Percentiles rank a stretch among this genome's conserved stretches.
Evolutionary conservation across 2,797 vertebrate species (phyloP).

Genomic region (Crenichthys baileyi): DNA sequence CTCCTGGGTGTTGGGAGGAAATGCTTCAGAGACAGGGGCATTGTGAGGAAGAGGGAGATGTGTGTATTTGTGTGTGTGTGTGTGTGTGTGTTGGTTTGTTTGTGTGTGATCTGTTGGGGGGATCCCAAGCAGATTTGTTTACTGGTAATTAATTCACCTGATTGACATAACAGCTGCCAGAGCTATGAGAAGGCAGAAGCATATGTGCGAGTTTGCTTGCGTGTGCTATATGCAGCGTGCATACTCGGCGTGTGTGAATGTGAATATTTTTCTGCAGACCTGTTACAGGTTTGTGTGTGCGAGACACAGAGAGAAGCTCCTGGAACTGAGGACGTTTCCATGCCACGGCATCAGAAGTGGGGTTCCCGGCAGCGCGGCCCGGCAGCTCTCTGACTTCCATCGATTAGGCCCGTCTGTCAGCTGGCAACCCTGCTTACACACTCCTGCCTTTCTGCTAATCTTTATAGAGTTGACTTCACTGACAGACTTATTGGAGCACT

Average conservation of each 20-base stretch:
- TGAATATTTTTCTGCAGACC: slow-evolving; percentile 31
- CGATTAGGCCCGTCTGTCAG: slow-evolving; percentile 73
- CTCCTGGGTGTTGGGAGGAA: slow-evolving; percentile 47
- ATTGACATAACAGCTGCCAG: slow-evolving; percentile 83
- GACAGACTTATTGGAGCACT: slow-evolving; percentile 73
- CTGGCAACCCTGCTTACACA: slow-evolving; percentile 66
- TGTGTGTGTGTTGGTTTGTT: slow-evolving; percentile 38
- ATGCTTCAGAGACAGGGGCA: slow-evolving; percentile 48
- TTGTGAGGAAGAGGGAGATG: slow-evolving; percentile 38
- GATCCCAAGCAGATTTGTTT: slow-evolving; percentile 83
- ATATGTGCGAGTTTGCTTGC: slow-evolving; percentile 33
- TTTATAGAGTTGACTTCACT: slow-evolving; percentile 75
- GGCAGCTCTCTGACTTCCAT: slow-evolving; percentile 63
- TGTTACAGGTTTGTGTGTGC: slow-evolving; percentile 14
- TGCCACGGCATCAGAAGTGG: slow-evolving; percentile 41
- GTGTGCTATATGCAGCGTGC: slow-evolving; percentile 30
- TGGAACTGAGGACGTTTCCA: slow-evolving; percentile 56
- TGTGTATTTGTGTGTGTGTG: slow-evolving; percentile 44
- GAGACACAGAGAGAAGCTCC: slow-evolving; percentile 17
- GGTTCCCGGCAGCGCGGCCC: slow-evolving; percentile 47
- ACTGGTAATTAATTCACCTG: slow-evolving; percentile 85
- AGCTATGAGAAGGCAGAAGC: slow-evolving; percentile 66
- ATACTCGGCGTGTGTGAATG: slow-evolving; percentile 15
- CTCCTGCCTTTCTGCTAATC: slow-evolving; percentile 74
- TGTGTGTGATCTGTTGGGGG: slow-evolving; percentile 66